Evolutionary conservation across 2,113 vertebrate species (phyloP).

Genomic region (Anhinga anhinga): DNA sequence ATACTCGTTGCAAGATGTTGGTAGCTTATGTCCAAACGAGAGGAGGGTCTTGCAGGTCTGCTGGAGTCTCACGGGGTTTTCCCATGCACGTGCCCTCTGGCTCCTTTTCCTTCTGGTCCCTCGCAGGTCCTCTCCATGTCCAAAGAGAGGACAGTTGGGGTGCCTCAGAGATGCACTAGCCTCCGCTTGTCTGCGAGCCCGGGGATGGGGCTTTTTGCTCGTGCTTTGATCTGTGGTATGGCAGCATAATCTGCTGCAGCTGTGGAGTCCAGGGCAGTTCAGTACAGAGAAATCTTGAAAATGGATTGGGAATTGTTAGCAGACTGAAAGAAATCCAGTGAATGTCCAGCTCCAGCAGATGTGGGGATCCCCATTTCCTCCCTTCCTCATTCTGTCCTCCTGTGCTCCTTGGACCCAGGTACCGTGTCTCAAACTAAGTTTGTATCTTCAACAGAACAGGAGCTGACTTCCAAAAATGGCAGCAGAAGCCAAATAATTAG

Average conservation of each 20-base stretch:
- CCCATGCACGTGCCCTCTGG: accelerated
- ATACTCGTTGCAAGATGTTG: background rate
- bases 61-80: background rate
- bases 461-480: background rate
- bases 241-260: background rate
- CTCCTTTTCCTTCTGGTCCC: background rate
- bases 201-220: background rate
- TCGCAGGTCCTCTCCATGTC: background rate
- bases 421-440: background rate
- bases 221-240: background rate
- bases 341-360: background rate
- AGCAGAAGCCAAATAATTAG: background rate
- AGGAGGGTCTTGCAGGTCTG: background rate
- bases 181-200: background rate
- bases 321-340: background rate
- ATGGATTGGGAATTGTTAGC: background rate
- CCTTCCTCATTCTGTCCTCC: background rate
- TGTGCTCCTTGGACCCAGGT: background rate
- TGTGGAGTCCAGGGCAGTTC: background rate
- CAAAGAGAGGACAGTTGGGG: background rate
- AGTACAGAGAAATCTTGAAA: background rate
- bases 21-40: background rate
- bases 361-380: background rate
- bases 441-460: background rate
- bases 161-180: background rate